Conservation (phyloP, 2,797 vertebrate species). For the Anguilla anguilla region DNA sequence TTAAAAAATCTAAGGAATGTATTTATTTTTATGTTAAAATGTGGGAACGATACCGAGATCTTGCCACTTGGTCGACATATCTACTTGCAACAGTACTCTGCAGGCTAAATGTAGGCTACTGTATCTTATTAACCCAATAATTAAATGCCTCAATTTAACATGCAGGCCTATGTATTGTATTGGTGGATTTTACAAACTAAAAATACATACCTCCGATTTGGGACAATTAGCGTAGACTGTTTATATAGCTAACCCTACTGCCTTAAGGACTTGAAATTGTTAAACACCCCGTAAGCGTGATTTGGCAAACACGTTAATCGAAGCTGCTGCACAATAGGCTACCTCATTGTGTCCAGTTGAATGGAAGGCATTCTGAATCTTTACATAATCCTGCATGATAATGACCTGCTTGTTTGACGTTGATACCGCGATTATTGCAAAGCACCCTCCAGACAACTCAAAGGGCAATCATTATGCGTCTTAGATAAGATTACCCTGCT, state of each 20-base stretch:
- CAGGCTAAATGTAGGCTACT: not conserved
- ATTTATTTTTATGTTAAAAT: not conserved
- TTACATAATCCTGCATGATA: slow-evolving; percentile 32
- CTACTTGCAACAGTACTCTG: not conserved
- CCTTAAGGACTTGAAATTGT: not conserved
- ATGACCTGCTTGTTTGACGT: slow-evolving; percentile 30
- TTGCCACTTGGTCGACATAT: not conserved
- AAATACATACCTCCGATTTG: not conserved
- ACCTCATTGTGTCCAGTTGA: not conserved
- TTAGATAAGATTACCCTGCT: slow-evolving; percentile 43
- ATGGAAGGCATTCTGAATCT: slow-evolving; percentile 22
- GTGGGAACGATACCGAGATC: not conserved
- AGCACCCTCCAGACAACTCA: not conserved
- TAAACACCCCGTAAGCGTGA: not conserved
- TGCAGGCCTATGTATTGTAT: not conserved
- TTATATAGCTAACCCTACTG: not conserved
- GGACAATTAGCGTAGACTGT: not conserved
- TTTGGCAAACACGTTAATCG: slow-evolving; percentile 9
- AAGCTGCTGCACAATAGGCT: not conserved
- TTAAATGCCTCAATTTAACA: not conserved
- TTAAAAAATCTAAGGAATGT: not conserved
- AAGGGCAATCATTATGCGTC: slow-evolving; percentile 14
- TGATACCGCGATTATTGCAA: slow-evolving; percentile 17
- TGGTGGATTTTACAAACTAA: not conserved
- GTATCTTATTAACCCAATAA: not conserved